Percentiles rank a stretch among this genome's conserved stretches.
Evolutionary conservation across 2,888 invertebrate species (phyloP).

Genomic region (Junonia oenone): DNA sequence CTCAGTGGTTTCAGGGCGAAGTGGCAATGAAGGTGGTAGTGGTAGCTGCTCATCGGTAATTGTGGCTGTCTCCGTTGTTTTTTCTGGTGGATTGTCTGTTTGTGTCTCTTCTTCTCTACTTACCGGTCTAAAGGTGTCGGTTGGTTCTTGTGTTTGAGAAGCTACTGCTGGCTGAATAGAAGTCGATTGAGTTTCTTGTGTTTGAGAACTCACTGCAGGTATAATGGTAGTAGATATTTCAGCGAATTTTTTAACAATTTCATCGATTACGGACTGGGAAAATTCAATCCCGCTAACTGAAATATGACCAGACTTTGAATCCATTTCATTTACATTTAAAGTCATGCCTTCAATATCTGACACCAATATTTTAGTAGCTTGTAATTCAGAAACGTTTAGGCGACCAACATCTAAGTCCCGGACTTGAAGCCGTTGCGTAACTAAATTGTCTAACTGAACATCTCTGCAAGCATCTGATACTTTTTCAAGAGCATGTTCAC

Average conservation of each 20-base stretch:
- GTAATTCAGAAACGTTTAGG: conserved; percentile 87
- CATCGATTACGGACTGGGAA: conserved; percentile 83
- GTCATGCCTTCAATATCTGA: conserved; percentile 89
- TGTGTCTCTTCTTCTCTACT: conserved; percentile 68
- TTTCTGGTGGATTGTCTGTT: conserved; percentile 44
- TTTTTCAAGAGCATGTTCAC: conserved; percentile 54
- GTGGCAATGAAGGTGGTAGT: conserved; percentile 34
- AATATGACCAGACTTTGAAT: conserved; percentile 84
- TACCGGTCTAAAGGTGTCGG: conserved; percentile 43
- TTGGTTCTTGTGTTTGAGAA: conserved; percentile 31
- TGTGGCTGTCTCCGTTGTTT: conserved; percentile 27
- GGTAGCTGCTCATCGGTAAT: conserved; percentile 23
- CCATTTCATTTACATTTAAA: conserved; percentile 85
- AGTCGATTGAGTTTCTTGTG: conserved; percentile 29
- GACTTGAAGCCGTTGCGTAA: conserved; percentile 84
- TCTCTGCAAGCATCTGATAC: conserved; percentile 54
- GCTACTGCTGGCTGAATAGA: conserved; percentile 25
- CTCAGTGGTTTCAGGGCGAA: conserved; percentile 40
- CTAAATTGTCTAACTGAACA: conserved; percentile 63
- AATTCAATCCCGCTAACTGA: conserved; percentile 84
- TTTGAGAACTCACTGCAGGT: conserved; percentile 27
- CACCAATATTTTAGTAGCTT: conserved; percentile 88
- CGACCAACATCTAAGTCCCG: conserved; percentile 88
- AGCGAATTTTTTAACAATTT: conserved; percentile 80
- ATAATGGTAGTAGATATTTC: conserved; percentile 57